A percentile compares a stretch with the other conserved stretches of the same genome.
Evolutionary conservation across 2,888 invertebrate species (phyloP).

Genomic region (Lamellibrachia satsuma): DNA sequence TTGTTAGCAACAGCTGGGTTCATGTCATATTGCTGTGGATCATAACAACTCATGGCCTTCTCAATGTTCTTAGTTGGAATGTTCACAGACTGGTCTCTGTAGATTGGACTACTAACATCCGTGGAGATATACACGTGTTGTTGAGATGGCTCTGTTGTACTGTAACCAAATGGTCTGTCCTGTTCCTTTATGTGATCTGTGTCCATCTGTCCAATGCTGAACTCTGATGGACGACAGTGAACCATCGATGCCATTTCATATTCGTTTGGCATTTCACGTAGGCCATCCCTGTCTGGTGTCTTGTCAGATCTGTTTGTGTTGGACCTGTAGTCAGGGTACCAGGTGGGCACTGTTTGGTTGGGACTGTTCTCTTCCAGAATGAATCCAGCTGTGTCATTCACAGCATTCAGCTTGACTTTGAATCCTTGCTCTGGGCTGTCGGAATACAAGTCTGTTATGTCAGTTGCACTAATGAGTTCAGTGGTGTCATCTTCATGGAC

Average conservation of each 20-base stretch:
- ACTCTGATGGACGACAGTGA: neutral
- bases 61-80: neutral
- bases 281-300: neutral
- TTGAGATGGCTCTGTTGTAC: neutral
- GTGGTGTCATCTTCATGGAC: neutral
- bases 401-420: neutral
- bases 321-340: neutral
- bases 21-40: neutral
- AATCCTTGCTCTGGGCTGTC: neutral
- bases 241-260: neutral
- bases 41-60: neutral
- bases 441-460: neutral
- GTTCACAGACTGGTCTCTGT: neutral
- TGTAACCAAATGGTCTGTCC: neutral
- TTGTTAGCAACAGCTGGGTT: neutral
- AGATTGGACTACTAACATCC: neutral
- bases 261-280: neutral
- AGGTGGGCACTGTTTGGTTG: neutral
- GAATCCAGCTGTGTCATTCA: neutral
- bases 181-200: neutral
- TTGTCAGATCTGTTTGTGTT: neutral
- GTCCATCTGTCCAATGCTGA: neutral
- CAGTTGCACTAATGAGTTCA: neutral
- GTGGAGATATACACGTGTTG: neutral
- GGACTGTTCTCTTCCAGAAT: neutral